Evolutionary conservation across 2,113 vertebrate genomes (phyloP).

Genomic region (Dipodomys merriami): DNA sequence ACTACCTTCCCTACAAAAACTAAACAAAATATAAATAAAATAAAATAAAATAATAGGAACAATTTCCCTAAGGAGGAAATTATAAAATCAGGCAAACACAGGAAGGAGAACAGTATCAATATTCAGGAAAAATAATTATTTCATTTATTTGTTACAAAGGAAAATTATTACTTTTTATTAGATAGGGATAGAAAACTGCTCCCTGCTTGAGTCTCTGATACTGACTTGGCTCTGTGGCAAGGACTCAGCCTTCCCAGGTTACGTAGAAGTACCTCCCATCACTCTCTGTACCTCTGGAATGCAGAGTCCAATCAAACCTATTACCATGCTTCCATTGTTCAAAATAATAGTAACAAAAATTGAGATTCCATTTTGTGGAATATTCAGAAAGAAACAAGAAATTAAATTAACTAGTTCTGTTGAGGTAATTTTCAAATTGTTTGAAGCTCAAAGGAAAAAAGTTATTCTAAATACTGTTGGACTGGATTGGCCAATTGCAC

Average conservation of each 20-base stretch:
- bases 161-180: not conserved
- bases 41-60: not conserved
- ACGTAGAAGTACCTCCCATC: accelerated
- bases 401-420: not conserved
- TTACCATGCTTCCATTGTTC: not conserved
- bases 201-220: not conserved
- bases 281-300: not conserved
- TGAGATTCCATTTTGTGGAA: not conserved
- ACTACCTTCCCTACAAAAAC: not conserved
- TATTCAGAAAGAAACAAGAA: not conserved
- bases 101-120: not conserved
- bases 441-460: not conserved
- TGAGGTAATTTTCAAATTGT: conserved; percentile 2
- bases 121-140: not conserved
- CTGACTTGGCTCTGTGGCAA: not conserved
- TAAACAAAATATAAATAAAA: not conserved
- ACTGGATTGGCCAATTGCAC: not conserved
- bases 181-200: not conserved
- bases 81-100: not conserved
- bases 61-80: not conserved
- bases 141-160: conserved; percentile 27
- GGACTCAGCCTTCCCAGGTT: not conserved
- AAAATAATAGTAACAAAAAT: not conserved
- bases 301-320: not conserved
- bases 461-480: not conserved